Conservation (phyloP, 2,888 invertebrate genomes). For the Drosophila mimica region DNA sequence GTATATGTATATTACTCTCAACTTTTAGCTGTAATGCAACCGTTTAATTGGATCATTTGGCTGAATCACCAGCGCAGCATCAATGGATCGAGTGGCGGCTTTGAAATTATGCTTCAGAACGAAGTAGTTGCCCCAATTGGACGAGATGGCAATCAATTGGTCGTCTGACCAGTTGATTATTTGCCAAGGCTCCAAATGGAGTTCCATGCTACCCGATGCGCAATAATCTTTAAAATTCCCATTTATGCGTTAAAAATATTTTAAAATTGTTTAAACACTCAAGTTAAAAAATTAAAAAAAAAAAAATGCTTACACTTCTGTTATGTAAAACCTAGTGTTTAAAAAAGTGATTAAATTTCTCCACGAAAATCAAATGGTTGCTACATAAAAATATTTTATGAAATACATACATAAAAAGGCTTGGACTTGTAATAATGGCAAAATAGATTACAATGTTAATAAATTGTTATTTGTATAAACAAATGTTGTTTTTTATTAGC, state of each 20-base stretch:
- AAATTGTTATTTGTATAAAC: no score
- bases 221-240: not conserved
- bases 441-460: no score
- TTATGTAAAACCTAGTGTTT: conserved; percentile 26
- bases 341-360: not conserved
- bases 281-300: conserved; percentile 19
- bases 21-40: conserved; percentile 69
- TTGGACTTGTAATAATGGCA: not conserved
- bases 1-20: not conserved
- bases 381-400: not conserved
- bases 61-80: conserved; percentile 72
- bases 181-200: conserved; percentile 74
- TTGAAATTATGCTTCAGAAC: conserved; percentile 64
- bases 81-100: conserved; percentile 69
- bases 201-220: conserved; percentile 14
- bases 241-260: conserved; percentile 6
- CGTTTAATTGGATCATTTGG: conserved; percentile 65
- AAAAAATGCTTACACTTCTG: not conserved
- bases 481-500: no score
- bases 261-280: conserved; percentile 13
- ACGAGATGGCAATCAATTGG: conserved; percentile 72
- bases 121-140: conserved; percentile 80
- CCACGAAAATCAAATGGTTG: conserved; percentile 1
- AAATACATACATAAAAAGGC: not conserved
- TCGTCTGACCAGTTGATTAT: conserved; percentile 67